Percentiles rank a stretch among this genome's conserved stretches.
These are phyloP conservation scores for Discoglossus pictus DNA, from an alignment of 2,797 vertebrate genomes.

Conservation along the genomic window DNA sequence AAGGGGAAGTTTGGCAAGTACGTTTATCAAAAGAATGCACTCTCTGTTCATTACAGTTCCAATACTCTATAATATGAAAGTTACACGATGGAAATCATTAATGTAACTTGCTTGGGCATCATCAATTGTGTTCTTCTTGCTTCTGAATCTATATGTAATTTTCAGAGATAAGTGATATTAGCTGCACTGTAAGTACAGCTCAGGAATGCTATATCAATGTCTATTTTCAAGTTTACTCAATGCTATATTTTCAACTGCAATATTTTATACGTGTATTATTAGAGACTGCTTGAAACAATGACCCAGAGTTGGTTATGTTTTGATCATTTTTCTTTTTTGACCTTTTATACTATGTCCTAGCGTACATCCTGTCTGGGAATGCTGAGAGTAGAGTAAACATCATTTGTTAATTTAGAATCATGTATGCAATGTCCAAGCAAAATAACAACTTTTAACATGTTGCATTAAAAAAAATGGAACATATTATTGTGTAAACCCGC, in stretches of 20 bases:
- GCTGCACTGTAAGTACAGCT: slow-evolving; percentile 11
- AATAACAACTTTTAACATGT: no score
- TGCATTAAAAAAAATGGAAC: no score
- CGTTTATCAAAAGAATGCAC: slow-evolving; percentile 21
- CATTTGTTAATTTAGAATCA: no score
- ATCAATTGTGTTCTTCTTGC: slow-evolving; percentile 30
- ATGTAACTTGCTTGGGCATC: slow-evolving; percentile 23
- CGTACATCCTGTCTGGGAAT: no score
- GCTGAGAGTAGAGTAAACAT: no score
- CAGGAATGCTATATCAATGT: slow-evolving; percentile 29
- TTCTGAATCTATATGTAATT: slow-evolving; percentile 35
- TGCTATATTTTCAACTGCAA: slow-evolving; percentile 8
- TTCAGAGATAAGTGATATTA: slow-evolving; percentile 39
- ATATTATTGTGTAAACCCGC: no score
- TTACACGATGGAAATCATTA: slow-evolving; percentile 32
- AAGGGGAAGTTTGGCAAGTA: slow-evolving; percentile 31
- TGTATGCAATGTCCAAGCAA: no score
- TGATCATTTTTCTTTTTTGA: no score
- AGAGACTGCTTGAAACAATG: no score
- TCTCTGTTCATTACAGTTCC: slow-evolving; percentile 12
- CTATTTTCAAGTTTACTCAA: slow-evolving; percentile 6
- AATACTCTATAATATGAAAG: slow-evolving; percentile 13
- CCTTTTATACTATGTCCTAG: no score
- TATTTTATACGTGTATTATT: slow-evolving; percentile 11
- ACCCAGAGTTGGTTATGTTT: no score